These are phyloP conservation scores for Aphidoletes aphidimyza DNA, from an alignment of 2,888 invertebrate species.

Conservation along the genomic window DNA sequence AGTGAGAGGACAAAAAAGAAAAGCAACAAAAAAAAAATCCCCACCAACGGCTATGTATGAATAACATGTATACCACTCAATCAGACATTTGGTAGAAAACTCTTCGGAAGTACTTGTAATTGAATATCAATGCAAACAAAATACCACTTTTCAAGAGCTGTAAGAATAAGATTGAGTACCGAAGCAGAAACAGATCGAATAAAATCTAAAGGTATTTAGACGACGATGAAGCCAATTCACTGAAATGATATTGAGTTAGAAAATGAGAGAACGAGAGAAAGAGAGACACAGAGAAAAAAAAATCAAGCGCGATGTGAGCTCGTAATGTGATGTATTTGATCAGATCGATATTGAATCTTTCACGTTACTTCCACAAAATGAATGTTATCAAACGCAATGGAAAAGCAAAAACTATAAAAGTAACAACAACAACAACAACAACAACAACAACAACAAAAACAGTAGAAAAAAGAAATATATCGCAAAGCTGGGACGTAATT, in stretches of 20 bases:
- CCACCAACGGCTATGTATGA: background rate
- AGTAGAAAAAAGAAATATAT: background rate
- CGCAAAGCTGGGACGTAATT: background rate
- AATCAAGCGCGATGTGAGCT: background rate
- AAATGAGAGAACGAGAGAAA: background rate
- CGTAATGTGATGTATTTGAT: constrained; percentile 21
- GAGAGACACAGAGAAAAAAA: background rate
- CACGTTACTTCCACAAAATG: constrained; percentile 4
- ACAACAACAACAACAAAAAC: background rate
- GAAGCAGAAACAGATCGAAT: too few species aligned
- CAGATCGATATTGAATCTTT: constrained; percentile 46
- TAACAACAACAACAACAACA: background rate
- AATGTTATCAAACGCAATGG: background rate
- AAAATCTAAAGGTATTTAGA: background rate
- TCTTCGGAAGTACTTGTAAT: constrained; percentile 33
- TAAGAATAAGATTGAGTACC: constrained; percentile 17
- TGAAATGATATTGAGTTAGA: background rate
- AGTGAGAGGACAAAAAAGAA: background rate
- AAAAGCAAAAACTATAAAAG: constrained; percentile 21
- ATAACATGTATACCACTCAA: background rate
- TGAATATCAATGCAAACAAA: constrained; percentile 45
- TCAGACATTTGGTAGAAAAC: background rate
- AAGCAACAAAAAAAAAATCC: background rate
- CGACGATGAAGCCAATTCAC: background rate
- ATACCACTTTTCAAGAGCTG: constrained; percentile 27